Evolutionary conservation across 1,140 invertebrate species (phyloP).

Genomic region (Paracyclopina nana): DNA sequence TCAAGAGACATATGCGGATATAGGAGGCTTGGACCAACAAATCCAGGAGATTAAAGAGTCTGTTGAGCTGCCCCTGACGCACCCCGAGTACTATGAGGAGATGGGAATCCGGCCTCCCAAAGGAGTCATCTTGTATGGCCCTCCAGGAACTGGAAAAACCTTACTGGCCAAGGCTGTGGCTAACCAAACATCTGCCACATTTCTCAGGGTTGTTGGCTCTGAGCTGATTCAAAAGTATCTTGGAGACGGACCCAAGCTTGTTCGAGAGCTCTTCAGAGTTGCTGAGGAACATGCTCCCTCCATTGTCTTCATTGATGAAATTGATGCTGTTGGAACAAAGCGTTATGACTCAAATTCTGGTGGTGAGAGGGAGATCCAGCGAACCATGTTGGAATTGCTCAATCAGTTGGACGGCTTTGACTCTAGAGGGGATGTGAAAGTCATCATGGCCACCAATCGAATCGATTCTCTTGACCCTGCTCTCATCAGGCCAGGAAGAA

Average conservation of each 20-base stretch:
- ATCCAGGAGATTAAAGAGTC: slow-evolving; percentile 99
- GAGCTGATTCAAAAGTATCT: slow-evolving; percentile 71
- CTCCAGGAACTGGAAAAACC: slow-evolving; percentile 96
- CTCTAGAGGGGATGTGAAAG: slow-evolving; percentile 83
- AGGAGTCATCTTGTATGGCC: slow-evolving; percentile 95
- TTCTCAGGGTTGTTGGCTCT: slow-evolving; percentile 91
- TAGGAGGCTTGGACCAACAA: slow-evolving; percentile 94
- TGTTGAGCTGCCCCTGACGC: slow-evolving; percentile 91
- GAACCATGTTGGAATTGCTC: slow-evolving; percentile 96
- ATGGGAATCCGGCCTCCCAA: slow-evolving; percentile 99
- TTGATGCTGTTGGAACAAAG: slow-evolving; percentile 98
- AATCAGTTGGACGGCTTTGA: slow-evolving; percentile 99
- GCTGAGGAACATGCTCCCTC: slow-evolving; percentile 98
- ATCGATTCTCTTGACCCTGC: slow-evolving; percentile 98
- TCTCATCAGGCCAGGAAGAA: slow-evolving; percentile 90
- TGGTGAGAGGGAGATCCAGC: slow-evolving; percentile 96
- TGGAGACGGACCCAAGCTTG: slow-evolving; percentile 97
- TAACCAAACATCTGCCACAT: slow-evolving; percentile 98
- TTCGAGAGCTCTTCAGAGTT: slow-evolving; percentile 89
- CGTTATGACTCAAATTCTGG: slow-evolving; percentile 98
- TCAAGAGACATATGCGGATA: slow-evolving; percentile 98
- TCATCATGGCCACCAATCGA: slow-evolving; percentile 97
- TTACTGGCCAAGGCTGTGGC: slow-evolving; percentile 95
- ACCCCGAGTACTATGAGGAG: slow-evolving; percentile 99
- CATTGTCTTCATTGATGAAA: slow-evolving; percentile 99